phyloP scores from a whole-genome alignment of 2,113 vertebrate species.

The Gymnorhina tibicen region DNA sequence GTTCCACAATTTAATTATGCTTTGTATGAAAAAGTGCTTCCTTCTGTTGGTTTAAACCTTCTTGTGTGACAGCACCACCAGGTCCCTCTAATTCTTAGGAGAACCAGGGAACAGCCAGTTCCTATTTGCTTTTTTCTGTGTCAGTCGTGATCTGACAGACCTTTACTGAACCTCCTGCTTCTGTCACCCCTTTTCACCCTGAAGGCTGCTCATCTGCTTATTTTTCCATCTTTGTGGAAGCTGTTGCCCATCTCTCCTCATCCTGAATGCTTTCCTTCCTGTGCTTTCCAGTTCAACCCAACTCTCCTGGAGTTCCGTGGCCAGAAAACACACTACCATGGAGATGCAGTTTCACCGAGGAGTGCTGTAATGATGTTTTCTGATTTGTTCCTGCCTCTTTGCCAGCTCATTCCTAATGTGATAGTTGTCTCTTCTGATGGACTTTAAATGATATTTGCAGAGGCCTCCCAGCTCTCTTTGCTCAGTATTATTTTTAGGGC shows the following conservation, averaged over 20 bases:
- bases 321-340: background rate
- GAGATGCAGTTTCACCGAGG: background rate
- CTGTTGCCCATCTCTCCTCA: background rate
- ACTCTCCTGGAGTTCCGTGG: background rate
- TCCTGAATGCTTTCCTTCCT: background rate
- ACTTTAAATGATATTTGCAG: background rate
- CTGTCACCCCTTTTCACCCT: background rate
- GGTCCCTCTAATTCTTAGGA: background rate
- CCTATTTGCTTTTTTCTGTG: background rate
- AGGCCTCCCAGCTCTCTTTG: background rate
- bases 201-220: background rate
- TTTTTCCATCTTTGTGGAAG: background rate
- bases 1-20: constrained; percentile 48
- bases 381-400: background rate
- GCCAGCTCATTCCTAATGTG: background rate
- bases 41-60: constrained; percentile 29
- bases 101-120: background rate
- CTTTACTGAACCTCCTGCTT: background rate
- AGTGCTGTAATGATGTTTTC: background rate
- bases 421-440: background rate
- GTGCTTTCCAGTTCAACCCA: background rate
- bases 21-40: constrained; percentile 46
- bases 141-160: background rate
- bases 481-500: background rate
- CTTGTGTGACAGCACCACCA: background rate